These are phyloP conservation scores for Labrus mixtus DNA, from an alignment of 2,113 vertebrate species.

Conservation along the genomic window DNA sequence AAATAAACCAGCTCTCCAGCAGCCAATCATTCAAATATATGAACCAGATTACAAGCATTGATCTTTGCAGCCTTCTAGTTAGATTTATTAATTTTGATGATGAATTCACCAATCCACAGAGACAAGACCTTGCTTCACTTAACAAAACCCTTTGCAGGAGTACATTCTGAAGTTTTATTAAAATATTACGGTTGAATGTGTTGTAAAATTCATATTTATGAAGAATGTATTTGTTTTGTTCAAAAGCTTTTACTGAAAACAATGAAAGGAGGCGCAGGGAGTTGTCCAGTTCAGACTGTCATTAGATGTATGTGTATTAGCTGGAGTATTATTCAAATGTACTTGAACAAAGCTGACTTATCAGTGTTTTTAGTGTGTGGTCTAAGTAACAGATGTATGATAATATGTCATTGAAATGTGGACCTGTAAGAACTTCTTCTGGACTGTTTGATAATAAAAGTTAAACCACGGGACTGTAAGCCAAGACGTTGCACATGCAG, in stretches of 20 bases:
- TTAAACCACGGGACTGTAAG: not conserved
- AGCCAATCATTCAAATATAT: not conserved
- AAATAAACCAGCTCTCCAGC: not conserved
- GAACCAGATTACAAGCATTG: not conserved
- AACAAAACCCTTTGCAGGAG: not conserved
- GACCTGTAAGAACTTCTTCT: constrained; percentile 34
- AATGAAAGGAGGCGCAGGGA: not conserved
- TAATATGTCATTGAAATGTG: constrained; percentile 25
- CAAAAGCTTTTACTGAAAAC: constrained; percentile 2
- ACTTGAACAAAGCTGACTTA: constrained; percentile 14
- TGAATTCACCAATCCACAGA: constrained; percentile 7
- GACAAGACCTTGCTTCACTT: not conserved
- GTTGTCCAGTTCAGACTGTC: constrained; percentile 3
- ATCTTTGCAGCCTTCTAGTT: constrained; percentile 8
- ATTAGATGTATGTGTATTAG: constrained; percentile 8
- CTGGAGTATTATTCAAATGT: constrained; percentile 36
- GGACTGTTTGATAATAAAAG: constrained; percentile 65
- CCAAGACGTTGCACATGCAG: too few species aligned
- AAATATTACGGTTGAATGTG: constrained; percentile 1
- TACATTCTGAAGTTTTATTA: constrained; percentile 11
- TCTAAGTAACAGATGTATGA: constrained; percentile 34
- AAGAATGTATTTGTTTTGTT: constrained; percentile 9
- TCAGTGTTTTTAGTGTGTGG: not conserved
- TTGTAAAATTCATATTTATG: constrained; percentile 20
- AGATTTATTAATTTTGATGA: not conserved